Percentiles rank a stretch among this genome's conserved stretches.
phyloP scores from a whole-genome alignment of 2,888 invertebrate species.

The Oegoconia quadripuncta region DNA sequence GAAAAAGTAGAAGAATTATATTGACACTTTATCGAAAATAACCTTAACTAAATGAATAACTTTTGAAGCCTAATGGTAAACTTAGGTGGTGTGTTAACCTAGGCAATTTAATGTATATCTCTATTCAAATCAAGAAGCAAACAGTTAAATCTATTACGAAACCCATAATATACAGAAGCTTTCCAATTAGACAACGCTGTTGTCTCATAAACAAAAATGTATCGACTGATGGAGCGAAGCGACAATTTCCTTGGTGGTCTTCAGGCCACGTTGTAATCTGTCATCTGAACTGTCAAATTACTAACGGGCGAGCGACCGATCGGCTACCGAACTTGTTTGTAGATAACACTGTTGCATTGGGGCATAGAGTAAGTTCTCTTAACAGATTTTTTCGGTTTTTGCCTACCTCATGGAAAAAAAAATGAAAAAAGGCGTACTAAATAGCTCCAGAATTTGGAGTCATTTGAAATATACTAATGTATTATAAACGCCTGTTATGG shows the following conservation, averaged over 20 bases:
- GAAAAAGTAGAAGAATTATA: too few relatives aligned
- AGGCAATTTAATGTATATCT: too few relatives aligned
- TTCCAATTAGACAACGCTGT: slow-evolving; percentile 59
- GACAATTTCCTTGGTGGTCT: slow-evolving; percentile 74
- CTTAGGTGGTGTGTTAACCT: too few relatives aligned
- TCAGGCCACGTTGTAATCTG: slow-evolving; percentile 65
- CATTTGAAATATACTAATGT: too few relatives aligned
- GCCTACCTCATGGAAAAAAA: slow-evolving; percentile 11
- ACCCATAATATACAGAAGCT: slow-evolving; percentile 41
- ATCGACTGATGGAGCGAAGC: slow-evolving; percentile 50
- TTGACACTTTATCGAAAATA: too few relatives aligned
- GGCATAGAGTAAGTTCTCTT: slow-evolving; percentile 39
- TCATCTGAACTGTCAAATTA: slow-evolving; percentile 79
- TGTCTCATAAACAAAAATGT: slow-evolving; percentile 64
- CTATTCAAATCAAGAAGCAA: too few relatives aligned
- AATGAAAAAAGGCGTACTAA: too few relatives aligned
- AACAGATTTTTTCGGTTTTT: slow-evolving; percentile 10
- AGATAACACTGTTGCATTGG: slow-evolving; percentile 63
- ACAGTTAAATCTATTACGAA: too few relatives aligned
- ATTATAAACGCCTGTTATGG: too few relatives aligned
- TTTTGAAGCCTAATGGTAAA: too few relatives aligned
- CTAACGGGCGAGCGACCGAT: slow-evolving; percentile 76
- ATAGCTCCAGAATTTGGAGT: too few relatives aligned
- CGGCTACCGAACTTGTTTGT: slow-evolving; percentile 75
- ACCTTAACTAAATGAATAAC: too few relatives aligned